Base-by-base conservation (phyloP, 2,888 invertebrate species). In the Lasioglossum oenotherae region DNA sequence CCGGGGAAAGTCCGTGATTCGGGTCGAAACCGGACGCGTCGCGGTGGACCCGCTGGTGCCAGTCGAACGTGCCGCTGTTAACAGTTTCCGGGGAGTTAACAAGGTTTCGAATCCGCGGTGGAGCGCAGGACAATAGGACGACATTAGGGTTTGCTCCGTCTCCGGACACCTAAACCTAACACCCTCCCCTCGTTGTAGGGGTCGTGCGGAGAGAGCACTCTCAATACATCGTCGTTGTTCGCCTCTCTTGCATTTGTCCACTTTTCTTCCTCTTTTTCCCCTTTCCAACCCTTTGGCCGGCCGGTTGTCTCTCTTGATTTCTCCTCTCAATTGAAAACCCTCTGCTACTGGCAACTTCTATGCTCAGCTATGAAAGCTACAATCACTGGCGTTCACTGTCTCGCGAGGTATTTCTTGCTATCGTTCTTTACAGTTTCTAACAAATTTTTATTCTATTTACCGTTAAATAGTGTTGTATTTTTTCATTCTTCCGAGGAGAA, bases 61-160 rank as follows among this genome's bases (percentile, higher is more conserved):
- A 89, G 90, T 91, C 91, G 92, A 92, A 92, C 93, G 93, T 91
- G 91, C 91, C 91, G 90, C 92, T 92, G 92, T 93, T 93, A 94
- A 94, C 94, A 92, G 94, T 94, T 94, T 94, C 94, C 94, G 93
- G 92, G 87, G 92, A 92, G 94, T 93, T 94, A 94, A 94, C 94
- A 92, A 94, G 93, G 93, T 94, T 94, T 94, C 89, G 90, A 89
- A 93, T 92, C 89, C 91, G 91, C 92, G 87, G 89, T 87, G 90
- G 91, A 90, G 89, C 90, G 86, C 91, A 82, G 93, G 91, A 94
- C 94, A 94, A 94, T 94, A 91, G 93, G 85, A 80, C 91, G 91
- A 93, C 94, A 94, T 94, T 94, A 94, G 93, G 91, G 90, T 87
- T 91, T 74, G 80, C 86, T 35, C 84, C 85, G 87, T 86, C 77